Evolutionary conservation across 2,797 vertebrate genomes (phyloP), one percentile per base, ranked within the genome.

Genomic region (Oceanodroma leucorhoa): DNA sequence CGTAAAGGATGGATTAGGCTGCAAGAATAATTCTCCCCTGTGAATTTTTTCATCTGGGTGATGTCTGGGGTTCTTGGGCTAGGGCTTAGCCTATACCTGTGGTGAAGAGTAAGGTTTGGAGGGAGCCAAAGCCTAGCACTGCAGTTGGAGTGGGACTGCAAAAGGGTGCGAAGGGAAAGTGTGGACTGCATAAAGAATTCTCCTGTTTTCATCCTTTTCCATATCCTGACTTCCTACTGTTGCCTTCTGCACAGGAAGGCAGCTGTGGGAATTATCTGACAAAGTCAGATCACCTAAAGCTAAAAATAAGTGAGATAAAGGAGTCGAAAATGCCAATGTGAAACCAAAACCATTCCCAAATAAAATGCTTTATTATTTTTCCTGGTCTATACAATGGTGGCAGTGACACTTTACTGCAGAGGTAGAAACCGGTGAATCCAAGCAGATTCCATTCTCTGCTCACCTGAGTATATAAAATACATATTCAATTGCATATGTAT

Each of bases 271-370:
- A 85, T 92, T 90, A 64, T 34, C 72, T 83, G 90, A 92, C 85
- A 86, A 72, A 86, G 38, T 57, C 76, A 73, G 21, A 69, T 81
- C 36, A 65, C 91, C 43, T 72, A 53, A 76, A 72, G 51, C 40
- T 86, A 86, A 95, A 91, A 87, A 46, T 92, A 93, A 83, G 50
- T 57, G 15, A 93, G 64, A 86, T 32, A 94, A 84, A 95, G 55
- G 23, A 80, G 34, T 40, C 2, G 5, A 71, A 91, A 93, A 86
- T 82, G 51, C 24, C 40, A 30, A 2, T 54, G 32, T 58, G 54
- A 94, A 93, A 36, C 20, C 43, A 75, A 88, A 86, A 62, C 38
- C 32, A 30, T 60, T 86, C 15, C 26, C 51, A 82, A 78, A 71
- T 69, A 78, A 69, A 73, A 51, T 30, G 17, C 9, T 82, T 65